phyloP scores from a whole-genome alignment of 2,113 vertebrate genomes.

The Prunella fulvescens region DNA sequence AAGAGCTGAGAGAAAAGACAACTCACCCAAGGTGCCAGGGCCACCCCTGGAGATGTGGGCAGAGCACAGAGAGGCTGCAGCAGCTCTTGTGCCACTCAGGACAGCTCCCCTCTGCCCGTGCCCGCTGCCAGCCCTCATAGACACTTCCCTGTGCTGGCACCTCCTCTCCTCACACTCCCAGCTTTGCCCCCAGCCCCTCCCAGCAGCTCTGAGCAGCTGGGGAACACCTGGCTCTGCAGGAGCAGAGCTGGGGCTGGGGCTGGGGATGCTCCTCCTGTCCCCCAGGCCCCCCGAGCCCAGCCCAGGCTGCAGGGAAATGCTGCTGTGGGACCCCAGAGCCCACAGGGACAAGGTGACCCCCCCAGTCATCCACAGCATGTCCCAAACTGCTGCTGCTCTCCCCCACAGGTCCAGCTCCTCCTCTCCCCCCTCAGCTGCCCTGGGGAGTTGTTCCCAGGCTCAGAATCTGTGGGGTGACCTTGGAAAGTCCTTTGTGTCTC shows the following conservation, averaged over 20 bases:
- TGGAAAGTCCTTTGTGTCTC: background rate
- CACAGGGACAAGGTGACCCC: background rate
- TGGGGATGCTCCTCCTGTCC: background rate
- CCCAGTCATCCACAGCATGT: background rate
- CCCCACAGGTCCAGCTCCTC: accelerated
- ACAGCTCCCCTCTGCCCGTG: accelerated
- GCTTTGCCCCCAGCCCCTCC: background rate
- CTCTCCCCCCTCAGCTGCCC: background rate
- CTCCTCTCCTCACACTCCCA: background rate
- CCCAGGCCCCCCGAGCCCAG: background rate
- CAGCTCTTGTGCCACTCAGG: background rate
- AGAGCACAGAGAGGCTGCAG: background rate
- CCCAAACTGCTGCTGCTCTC: background rate
- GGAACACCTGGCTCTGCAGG: background rate
- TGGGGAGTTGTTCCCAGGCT: background rate
- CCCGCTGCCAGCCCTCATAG: background rate
- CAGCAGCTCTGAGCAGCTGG: background rate
- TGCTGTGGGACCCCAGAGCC: background rate
- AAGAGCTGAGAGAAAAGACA: background rate
- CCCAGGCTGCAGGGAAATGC: background rate
- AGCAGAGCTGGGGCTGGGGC: background rate
- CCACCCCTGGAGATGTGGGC: background rate
- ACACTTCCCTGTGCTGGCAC: background rate
- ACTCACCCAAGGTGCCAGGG: background rate
- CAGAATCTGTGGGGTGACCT: background rate